phyloP scores from a whole-genome alignment of 1,140 invertebrate genomes.

The Lysiphlebus fabarum region DNA sequence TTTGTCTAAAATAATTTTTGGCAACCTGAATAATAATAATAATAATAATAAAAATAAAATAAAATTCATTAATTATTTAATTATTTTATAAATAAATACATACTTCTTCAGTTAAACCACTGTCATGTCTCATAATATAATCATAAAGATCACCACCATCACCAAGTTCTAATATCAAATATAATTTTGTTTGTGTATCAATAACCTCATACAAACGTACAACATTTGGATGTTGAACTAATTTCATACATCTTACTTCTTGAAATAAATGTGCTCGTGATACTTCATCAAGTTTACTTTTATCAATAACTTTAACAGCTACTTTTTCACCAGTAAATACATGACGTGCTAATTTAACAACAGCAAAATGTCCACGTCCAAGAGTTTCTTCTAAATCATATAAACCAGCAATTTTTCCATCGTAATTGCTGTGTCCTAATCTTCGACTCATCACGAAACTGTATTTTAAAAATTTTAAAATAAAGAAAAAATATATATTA shows the following conservation, averaged over 20 bases:
- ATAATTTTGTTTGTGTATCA: slow-evolving; percentile 94
- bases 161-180: slow-evolving; percentile 95
- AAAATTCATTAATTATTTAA: slow-evolving; percentile 5
- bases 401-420: slow-evolving; percentile 92
- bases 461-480: background rate
- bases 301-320: slow-evolving; percentile 94
- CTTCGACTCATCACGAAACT: slow-evolving; percentile 28
- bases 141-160: slow-evolving; percentile 99
- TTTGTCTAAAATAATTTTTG: slow-evolving; percentile 92
- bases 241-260: slow-evolving; percentile 97
- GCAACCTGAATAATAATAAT: slow-evolving; percentile 68
- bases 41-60: slow-evolving; percentile 16
- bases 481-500: no score
- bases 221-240: slow-evolving; percentile 98
- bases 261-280: slow-evolving; percentile 97
- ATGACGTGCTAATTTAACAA: slow-evolving; percentile 96
- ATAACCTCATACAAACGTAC: slow-evolving; percentile 98
- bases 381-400: slow-evolving; percentile 95
- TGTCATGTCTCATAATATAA: slow-evolving; percentile 96
- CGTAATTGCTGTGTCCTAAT: slow-evolving; percentile 54
- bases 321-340: slow-evolving; percentile 99
- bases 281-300: slow-evolving; percentile 93
- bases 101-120: slow-evolving; percentile 66
- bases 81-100: background rate
- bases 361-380: slow-evolving; percentile 95